Percentiles rank a stretch among this genome's conserved stretches.
These are phyloP conservation scores for Polydrusus pterygomalis DNA, from an alignment of 2,888 invertebrate genomes.

Conservation along the genomic window DNA sequence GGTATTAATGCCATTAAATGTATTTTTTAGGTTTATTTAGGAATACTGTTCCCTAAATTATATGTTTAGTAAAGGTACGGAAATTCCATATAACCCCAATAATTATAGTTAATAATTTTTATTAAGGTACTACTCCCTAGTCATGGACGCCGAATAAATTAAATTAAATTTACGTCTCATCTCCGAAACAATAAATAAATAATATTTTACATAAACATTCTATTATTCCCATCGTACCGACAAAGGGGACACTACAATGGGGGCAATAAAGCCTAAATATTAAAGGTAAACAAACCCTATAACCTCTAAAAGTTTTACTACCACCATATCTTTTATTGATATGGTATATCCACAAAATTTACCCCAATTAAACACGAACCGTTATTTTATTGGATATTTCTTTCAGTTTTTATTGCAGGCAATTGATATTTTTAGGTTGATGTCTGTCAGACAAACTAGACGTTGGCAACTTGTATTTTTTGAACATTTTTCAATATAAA, in stretches of 20 bases:
- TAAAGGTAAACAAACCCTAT: not conserved
- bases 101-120: no score
- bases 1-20: no score
- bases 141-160: constrained; percentile 9
- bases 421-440: no score
- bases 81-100: no score
- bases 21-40: no score
- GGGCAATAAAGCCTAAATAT: not conserved
- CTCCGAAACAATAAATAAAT: not conserved
- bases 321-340: not conserved
- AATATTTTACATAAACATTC: not conserved
- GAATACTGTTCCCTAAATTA: no score
- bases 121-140: not conserved
- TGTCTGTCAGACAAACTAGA: no score
- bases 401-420: no score
- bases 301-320: not conserved
- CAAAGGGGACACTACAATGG: not conserved
- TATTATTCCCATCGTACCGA: constrained; percentile 7
- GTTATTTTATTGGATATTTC: not conserved
- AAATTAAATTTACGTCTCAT: not conserved
- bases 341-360: not conserved
- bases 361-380: not conserved
- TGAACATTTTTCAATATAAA: no score
- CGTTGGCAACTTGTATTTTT: no score
- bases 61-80: no score